A percentile compares a stretch with the other conserved stretches of the same genome.
phyloP scores from a whole-genome alignment of 1,140 invertebrate species.

The Achatina immaculata region DNA sequence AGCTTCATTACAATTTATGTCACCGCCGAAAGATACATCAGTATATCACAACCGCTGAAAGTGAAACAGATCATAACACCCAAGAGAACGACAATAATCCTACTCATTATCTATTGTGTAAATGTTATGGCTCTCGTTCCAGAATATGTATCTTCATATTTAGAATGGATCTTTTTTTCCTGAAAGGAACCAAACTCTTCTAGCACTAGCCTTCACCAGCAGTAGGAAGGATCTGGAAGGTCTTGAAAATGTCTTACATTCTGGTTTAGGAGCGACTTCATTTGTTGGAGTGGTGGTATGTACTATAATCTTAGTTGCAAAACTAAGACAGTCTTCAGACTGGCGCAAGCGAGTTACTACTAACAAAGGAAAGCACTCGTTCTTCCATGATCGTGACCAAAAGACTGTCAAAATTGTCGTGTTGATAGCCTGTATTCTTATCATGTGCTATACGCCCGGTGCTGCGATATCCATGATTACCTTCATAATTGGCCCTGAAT shows the following conservation, averaged over 20 bases:
- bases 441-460: not conserved
- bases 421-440: not conserved
- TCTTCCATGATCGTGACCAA: not conserved
- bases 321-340: not conserved
- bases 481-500: not conserved
- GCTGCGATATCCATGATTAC: not conserved
- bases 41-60: not conserved
- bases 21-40: conserved; percentile 12
- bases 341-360: not conserved
- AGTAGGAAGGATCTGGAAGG: not conserved
- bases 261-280: not conserved
- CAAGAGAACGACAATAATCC: not conserved
- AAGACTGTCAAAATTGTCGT: not conserved
- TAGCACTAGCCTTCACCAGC: not conserved
- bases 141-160: not conserved
- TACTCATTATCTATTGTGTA: not conserved
- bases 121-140: not conserved
- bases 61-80: conserved; percentile 16
- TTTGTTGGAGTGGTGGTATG: not conserved
- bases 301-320: not conserved
- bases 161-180: not conserved
- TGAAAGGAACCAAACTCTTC: not conserved
- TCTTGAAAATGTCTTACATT: not conserved
- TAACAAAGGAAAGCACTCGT: not conserved
- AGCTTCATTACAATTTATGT: conserved; percentile 17